Percentiles rank a stretch among this genome's conserved stretches.
These are phyloP conservation scores for Xestia xanthographa DNA, from an alignment of 2,888 invertebrate genomes.

Conservation along the genomic window DNA sequence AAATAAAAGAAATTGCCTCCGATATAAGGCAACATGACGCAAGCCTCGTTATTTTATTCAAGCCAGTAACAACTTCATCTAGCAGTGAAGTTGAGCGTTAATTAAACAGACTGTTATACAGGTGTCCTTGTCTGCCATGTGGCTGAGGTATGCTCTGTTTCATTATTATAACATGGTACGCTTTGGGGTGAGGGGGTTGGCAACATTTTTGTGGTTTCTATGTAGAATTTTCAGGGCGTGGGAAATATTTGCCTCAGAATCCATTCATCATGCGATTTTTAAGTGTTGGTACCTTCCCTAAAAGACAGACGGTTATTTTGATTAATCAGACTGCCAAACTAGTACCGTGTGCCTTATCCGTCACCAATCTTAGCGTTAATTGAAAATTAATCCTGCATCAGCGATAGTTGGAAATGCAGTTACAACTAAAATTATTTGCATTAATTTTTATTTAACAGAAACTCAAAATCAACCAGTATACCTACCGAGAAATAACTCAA, in stretches of 20 bases:
- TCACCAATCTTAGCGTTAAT: not conserved
- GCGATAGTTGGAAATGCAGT: not conserved
- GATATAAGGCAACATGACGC: slow-evolving; percentile 56
- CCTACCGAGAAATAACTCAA: not conserved
- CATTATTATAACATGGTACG: slow-evolving; percentile 71
- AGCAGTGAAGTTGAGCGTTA: slow-evolving; percentile 68
- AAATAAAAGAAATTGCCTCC: slow-evolving; percentile 35
- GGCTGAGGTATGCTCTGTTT: slow-evolving; percentile 67
- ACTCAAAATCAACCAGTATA: not conserved
- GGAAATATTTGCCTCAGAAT: not conserved
- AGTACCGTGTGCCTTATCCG: not conserved
- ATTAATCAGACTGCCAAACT: not conserved
- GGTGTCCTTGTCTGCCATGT: slow-evolving; percentile 66
- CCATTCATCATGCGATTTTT: not conserved
- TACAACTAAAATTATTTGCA: not conserved
- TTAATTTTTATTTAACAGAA: too few relatives aligned
- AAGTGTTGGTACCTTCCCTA: fast-evolving
- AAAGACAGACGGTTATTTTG: not conserved
- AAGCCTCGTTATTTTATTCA: slow-evolving; percentile 67
- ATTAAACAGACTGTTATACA: slow-evolving; percentile 64
- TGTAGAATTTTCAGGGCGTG: not conserved
- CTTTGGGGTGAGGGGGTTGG: slow-evolving; percentile 54
- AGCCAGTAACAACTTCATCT: slow-evolving; percentile 66
- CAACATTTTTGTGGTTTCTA: slow-evolving; percentile 59
- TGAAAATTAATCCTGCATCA: not conserved